A percentile compares a stretch with the other conserved stretches of the same genome.
These are phyloP conservation scores for Miltochrista miniata DNA, from an alignment of 2,888 invertebrate genomes.

Conservation along the genomic window DNA sequence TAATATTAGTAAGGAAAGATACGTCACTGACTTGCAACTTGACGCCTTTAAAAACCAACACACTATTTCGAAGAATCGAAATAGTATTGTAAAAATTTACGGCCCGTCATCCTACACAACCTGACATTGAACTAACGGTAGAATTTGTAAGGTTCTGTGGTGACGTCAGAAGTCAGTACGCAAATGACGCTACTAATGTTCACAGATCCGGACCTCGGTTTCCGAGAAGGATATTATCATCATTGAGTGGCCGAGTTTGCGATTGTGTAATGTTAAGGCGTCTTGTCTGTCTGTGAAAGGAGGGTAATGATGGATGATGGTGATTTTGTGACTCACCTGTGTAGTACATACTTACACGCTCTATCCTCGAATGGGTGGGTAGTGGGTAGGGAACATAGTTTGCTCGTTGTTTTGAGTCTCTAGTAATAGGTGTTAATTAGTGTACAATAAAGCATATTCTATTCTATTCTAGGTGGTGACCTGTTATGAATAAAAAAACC, in stretches of 20 bases:
- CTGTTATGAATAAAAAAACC: too few relatives aligned
- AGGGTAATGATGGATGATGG: constrained; percentile 11
- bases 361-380: too few relatives aligned
- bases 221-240: constrained; percentile 31
- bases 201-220: constrained; percentile 36
- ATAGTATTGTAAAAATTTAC: constrained; percentile 4
- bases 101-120: constrained; percentile 4
- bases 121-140: constrained; percentile 17
- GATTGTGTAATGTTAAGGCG: constrained; percentile 17
- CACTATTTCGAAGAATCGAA: constrained; percentile 15
- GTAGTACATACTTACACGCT: too few relatives aligned
- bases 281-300: constrained; percentile 8
- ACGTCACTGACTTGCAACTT: constrained; percentile 17
- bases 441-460: too few relatives aligned
- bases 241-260: constrained; percentile 17
- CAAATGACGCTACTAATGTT: constrained; percentile 42
- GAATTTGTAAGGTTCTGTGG: constrained; percentile 16
- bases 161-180: constrained; percentile 39
- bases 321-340: constrained; percentile 3
- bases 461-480: too few relatives aligned
- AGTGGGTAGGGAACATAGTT: too few relatives aligned
- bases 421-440: too few relatives aligned
- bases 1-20: too few relatives aligned
- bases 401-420: too few relatives aligned
- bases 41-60: constrained; percentile 12